Conservation (phyloP, 2,888 invertebrate species). For the Drosophila crucigera region DNA sequence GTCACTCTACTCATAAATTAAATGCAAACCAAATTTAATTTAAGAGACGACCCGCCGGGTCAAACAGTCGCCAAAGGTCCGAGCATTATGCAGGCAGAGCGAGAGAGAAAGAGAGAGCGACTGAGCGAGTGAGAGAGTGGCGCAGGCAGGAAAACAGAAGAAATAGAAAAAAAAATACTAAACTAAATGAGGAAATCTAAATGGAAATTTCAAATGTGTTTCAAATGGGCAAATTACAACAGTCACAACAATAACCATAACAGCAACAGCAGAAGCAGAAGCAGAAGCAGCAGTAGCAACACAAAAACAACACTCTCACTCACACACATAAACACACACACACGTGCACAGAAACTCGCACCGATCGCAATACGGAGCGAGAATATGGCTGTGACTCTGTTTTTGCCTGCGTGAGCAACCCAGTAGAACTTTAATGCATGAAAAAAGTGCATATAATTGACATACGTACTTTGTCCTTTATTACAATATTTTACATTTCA, state of each 20-base stretch:
- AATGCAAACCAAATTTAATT: constrained; percentile 74
- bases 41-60: constrained; percentile 72
- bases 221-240: constrained; percentile 71
- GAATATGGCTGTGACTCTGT: constrained; percentile 9
- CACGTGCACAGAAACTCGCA: constrained; percentile 21
- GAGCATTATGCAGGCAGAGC: constrained; percentile 69
- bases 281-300: constrained; percentile 27
- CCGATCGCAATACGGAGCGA: constrained; percentile 39
- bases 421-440: constrained; percentile 30
- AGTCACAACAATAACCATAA: constrained; percentile 24
- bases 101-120: constrained; percentile 11
- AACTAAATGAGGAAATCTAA: constrained; percentile 66
- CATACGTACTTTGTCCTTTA: background rate
- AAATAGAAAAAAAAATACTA: constrained; percentile 4
- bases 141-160: constrained; percentile 35
- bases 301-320: constrained; percentile 27
- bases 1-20: constrained; percentile 57
- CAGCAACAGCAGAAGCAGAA: background rate
- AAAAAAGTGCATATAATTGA: background rate
- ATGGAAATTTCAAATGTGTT: constrained; percentile 80
- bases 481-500: background rate
- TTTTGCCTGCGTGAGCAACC: constrained; percentile 20
- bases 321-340: constrained; percentile 18
- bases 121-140: background rate
- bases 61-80: constrained; percentile 64